These are phyloP conservation scores for Metacarcinus magister DNA, from an alignment of 2,888 invertebrate genomes.

Conservation along the genomic window DNA sequence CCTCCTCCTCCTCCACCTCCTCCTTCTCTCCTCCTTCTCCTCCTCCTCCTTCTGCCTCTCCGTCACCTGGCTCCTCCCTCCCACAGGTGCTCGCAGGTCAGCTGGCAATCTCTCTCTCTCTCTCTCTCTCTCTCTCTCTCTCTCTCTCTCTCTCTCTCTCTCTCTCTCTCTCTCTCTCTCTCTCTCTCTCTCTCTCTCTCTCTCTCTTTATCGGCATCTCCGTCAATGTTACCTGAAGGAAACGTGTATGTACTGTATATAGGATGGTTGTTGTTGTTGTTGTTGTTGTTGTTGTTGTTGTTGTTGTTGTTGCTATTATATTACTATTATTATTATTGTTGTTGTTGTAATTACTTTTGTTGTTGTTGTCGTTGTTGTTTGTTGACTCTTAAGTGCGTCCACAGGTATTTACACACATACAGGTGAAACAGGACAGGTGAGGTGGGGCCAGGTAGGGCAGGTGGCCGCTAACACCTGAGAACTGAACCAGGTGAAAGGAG, in stretches of 20 bases:
- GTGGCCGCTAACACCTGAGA: not conserved
- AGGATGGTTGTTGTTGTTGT: not conserved
- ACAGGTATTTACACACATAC: not conserved
- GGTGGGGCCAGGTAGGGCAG: not conserved
- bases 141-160: slow-evolving; percentile 60
- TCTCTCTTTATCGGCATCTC: slow-evolving; percentile 13
- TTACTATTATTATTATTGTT: not conserved
- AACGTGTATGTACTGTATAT: not conserved
- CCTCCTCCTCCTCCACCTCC: slow-evolving; percentile 31
- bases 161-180: slow-evolving; percentile 52
- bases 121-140: slow-evolving; percentile 52
- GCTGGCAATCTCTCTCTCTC: too few species aligned
- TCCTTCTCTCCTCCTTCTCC: slow-evolving; percentile 18
- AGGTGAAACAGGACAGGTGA: slow-evolving; percentile 14
- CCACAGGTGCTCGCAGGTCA: slow-evolving; percentile 43
- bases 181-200: slow-evolving; percentile 60
- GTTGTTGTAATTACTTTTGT: not conserved
- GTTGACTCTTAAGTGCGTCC: not conserved
- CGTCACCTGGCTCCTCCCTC: slow-evolving; percentile 41
- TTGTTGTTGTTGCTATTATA: not conserved
- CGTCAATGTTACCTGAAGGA: not conserved
- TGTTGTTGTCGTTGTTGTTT: slow-evolving; percentile 15
- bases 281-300: not conserved
- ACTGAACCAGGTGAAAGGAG: not conserved
- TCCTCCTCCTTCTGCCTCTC: not conserved